Base-by-base conservation (phyloP, 2,797 vertebrate species). In the Malurus leucopterus region DNA sequence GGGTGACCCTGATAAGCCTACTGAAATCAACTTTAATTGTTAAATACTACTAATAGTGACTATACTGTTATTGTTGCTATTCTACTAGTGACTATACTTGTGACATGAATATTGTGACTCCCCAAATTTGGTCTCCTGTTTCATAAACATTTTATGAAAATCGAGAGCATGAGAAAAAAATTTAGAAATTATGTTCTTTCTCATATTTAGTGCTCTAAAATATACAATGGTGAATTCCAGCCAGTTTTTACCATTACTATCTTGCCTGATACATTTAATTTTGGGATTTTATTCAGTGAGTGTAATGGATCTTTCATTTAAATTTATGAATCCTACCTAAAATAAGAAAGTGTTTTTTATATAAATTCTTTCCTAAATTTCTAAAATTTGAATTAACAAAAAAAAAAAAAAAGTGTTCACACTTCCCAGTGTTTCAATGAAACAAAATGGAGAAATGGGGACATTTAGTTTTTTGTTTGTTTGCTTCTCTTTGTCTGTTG, bases 11-110 rank as follows among this genome's bases (percentile, higher is more conserved):
- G 26, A 41, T 80, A 93, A 76, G 41, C 54, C 30, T 34, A 46
- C 40, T 72, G 68, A 79, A 91, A 88, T 74, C 91, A 83, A 43
- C 17, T 67, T 89, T 69, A 76, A 74, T 86, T 43, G 20, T 36
- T 62, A 17, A 46, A 6, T 74, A n/a, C 16, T 67, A 38, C 18
- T 58, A 13, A 4, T 46, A 71, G 40, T 46, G 23, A 44, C 40
- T 51, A 43, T 53, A 9, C 20, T 38, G 41, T 46, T 44, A 10
- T 17, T 64, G 5, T 59, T 59, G 21, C 13, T 63, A 15, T 61
- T 21, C 7, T 59, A 32, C 7, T 44, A 32, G 24, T 86, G 30
- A 47, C 29, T 26, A 13, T 36, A 29, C 6, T 44, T 75, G 47
- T 70, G 27, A 27, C 10, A 24, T 21, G 8, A 62, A 70, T 55